Evolutionary conservation across 2,797 vertebrate species (phyloP).

Genomic region (Botia almorhae): DNA sequence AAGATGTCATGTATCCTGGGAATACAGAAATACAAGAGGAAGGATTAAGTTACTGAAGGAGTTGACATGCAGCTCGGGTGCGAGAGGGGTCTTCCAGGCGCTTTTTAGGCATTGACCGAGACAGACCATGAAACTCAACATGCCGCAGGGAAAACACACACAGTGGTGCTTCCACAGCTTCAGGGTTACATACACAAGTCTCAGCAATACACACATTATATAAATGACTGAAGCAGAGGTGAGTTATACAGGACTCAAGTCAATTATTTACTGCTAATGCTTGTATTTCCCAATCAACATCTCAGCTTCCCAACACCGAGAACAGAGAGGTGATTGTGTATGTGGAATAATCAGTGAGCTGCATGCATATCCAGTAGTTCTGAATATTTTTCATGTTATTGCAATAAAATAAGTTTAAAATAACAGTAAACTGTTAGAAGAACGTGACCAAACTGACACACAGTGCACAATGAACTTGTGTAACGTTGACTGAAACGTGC

Average conservation of each 20-base stretch:
- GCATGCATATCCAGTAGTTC: background rate
- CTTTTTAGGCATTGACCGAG: background rate
- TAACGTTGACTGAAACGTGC: too few species aligned
- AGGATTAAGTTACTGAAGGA: slow-evolving; percentile 37
- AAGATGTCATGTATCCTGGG: slow-evolving; percentile 52
- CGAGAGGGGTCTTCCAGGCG: slow-evolving; percentile 7
- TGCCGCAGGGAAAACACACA: background rate
- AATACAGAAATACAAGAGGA: slow-evolving; percentile 8
- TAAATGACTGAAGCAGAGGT: slow-evolving; percentile 53
- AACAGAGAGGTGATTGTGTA: slow-evolving; percentile 27
- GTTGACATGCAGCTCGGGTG: background rate
- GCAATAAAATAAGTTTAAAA: background rate
- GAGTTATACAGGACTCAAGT: slow-evolving; percentile 55
- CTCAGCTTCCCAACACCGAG: slow-evolving; percentile 64
- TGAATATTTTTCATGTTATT: background rate
- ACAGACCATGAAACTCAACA: background rate
- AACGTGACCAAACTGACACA: too few species aligned
- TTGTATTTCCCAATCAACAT: slow-evolving; percentile 67
- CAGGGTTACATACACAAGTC: slow-evolving; percentile 39
- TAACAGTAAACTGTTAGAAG: background rate
- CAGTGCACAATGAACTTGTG: too few species aligned
- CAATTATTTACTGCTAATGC: slow-evolving; percentile 75
- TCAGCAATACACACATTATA: slow-evolving; percentile 56
- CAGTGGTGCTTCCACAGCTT: background rate
- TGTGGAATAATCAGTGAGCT: background rate